A percentile compares a stretch with the other conserved stretches of the same genome.
Evolutionary conservation across 2,888 invertebrate species (phyloP).

Genomic region (Cartodere bifasciata): DNA sequence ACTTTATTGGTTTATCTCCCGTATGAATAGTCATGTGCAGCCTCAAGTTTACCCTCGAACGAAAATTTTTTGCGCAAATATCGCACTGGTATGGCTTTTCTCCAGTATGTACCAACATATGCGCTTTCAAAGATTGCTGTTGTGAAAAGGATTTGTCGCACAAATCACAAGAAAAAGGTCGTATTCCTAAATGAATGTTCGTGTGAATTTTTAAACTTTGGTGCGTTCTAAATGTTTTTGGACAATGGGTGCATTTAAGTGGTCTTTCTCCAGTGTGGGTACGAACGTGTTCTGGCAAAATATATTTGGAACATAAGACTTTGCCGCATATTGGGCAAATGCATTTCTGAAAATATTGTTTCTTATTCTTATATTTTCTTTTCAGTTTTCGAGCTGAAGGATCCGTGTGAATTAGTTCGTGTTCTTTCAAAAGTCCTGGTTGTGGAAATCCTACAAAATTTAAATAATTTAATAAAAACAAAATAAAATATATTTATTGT

Average conservation of each 20-base stretch:
- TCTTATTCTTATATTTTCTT: too few relatives aligned
- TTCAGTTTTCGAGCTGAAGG: neutral
- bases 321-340: too few relatives aligned
- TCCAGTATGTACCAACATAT: constrained; percentile 4
- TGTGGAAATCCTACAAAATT: too few relatives aligned
- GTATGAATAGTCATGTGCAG: neutral
- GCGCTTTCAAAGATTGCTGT: constrained; percentile 1
- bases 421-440: too few relatives aligned
- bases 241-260: too few relatives aligned
- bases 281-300: too few relatives aligned
- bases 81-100: constrained; percentile 7
- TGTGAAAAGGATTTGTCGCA: constrained; percentile 7
- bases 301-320: too few relatives aligned
- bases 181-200: constrained; percentile 18
- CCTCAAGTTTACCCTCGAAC: neutral
- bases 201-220: neutral
- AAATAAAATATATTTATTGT: too few relatives aligned
- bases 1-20: neutral
- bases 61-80: constrained; percentile 2
- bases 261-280: too few relatives aligned
- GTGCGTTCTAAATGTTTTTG: neutral
- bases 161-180: constrained; percentile 4
- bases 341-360: too few relatives aligned
- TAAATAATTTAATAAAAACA: too few relatives aligned
- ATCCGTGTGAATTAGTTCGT: too few relatives aligned